A percentile compares a stretch with the other conserved stretches of the same genome.
phyloP scores from a whole-genome alignment of 2,888 invertebrate species.

The Oscheius sp. region DNA sequence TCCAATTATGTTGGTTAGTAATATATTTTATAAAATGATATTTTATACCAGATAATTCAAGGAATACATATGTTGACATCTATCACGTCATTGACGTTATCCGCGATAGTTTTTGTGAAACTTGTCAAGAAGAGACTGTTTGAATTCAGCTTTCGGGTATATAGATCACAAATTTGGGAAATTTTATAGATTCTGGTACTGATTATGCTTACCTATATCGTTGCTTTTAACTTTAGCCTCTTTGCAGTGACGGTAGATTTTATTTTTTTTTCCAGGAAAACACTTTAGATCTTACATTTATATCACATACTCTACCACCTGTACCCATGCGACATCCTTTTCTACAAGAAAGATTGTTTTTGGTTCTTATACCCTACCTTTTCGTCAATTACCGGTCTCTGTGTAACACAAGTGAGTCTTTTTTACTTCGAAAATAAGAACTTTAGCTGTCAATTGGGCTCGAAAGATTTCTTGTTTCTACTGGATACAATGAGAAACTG shows the following conservation, averaged over 20 bases:
- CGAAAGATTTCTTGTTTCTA: too few relatives aligned
- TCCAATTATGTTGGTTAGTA: too few relatives aligned
- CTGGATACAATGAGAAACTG: too few relatives aligned
- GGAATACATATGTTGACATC: not conserved
- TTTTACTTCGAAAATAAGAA: too few relatives aligned
- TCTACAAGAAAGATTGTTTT: constrained; percentile 13
- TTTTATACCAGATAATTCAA: not conserved
- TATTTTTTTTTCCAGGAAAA: not conserved
- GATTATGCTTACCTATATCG: constrained; percentile 4
- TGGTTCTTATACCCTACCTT: not conserved
- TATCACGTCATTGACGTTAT: not conserved
- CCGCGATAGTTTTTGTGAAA: not conserved
- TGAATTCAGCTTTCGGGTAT: constrained; percentile 5
- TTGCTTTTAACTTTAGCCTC: not conserved
- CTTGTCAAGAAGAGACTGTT: not conserved
- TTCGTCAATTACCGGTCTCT: not conserved
- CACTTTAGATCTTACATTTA: not conserved
- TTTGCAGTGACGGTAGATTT: not conserved
- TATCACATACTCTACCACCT: not conserved
- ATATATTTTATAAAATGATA: too few relatives aligned
- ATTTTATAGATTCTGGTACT: not conserved
- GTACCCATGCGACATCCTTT: not conserved
- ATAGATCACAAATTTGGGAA: not conserved
- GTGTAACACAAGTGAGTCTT: not conserved
- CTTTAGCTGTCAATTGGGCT: too few relatives aligned